Evolutionary conservation across 1,140 invertebrate genomes (phyloP), one percentile per base, ranked within the genome.

Genomic region (Nephotettix cincticeps): DNA sequence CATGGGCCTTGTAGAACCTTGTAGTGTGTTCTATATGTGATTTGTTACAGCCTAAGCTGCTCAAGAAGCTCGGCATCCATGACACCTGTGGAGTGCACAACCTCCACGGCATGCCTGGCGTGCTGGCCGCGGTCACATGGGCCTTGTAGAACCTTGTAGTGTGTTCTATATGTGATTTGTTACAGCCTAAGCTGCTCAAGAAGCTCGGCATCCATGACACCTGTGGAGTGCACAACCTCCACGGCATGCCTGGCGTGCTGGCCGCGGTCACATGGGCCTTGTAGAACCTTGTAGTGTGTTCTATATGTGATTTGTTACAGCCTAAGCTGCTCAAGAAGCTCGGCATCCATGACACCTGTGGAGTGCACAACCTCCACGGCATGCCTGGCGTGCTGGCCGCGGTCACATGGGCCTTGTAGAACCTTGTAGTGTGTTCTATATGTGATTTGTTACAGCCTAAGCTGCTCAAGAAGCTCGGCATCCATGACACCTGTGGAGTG

Each of bases 241-340:
- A 99, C 78, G 97, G 96, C 0, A 94, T 98, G 91, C 96, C 97
- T n/a, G n/a, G n/a, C n/a, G n/a, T n/a, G n/a, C n/a, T n/a, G n/a
- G n/a, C n/a, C n/a, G n/a, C n/a, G n/a, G 11, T n/a, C n/a, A n/a
- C n/a, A n/a, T n/a, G n/a, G n/a, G n/a, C n/a, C n/a, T n/a, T n/a
- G n/a, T n/a, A n/a, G n/a, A n/a, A n/a, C n/a, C n/a, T n/a, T n/a
- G n/a, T n/a, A n/a, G n/a, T n/a, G n/a, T n/a, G n/a, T n/a, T n/a
- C n/a, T n/a, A n/a, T n/a, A n/a, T n/a, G n/a, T n/a, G n/a, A n/a
- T n/a, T n/a, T n/a, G n/a, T n/a, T n/a, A n/a, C n/a, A 96, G 93
- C 93, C 93, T 25, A 80, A 86, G 43, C 79, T 97, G 30, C 85
- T 87, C 54, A 83, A 83, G 40, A 87, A 85, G 58, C 78, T 93